Evolutionary conservation across 2,797 vertebrate genomes (phyloP).

Genomic region (Glyptemys insculpta): DNA sequence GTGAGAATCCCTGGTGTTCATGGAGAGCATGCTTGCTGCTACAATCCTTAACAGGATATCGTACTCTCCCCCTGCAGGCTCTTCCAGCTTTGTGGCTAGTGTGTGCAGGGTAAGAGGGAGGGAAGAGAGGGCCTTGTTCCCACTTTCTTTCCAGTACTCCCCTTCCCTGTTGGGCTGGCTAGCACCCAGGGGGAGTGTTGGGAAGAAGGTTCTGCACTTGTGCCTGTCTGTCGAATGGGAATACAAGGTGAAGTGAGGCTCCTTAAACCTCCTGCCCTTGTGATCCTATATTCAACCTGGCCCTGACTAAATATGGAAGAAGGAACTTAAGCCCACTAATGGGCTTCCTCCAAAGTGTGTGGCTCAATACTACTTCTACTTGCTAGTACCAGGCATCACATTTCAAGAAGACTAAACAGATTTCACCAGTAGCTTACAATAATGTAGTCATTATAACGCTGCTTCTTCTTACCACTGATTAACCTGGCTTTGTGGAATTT

Average conservation of each 20-base stretch:
- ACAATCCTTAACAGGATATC: slow-evolving; percentile 35
- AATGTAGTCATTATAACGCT: neutral
- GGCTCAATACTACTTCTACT: neutral
- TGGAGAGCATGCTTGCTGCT: slow-evolving; percentile 56
- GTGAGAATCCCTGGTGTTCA: slow-evolving; percentile 51
- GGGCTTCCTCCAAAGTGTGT: neutral
- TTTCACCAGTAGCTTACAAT: neutral
- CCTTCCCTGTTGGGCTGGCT: neutral
- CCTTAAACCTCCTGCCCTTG: neutral
- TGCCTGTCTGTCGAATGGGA: neutral
- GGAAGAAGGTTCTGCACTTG: neutral
- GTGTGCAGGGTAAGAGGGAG: neutral
- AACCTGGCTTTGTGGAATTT: neutral
- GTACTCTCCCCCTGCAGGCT: slow-evolving; percentile 39
- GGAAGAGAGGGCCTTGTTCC: slow-evolving; percentile 35
- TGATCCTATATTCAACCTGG: neutral
- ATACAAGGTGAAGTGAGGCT: neutral
- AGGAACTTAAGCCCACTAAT: neutral
- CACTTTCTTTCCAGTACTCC: neutral
- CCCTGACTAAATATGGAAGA: neutral
- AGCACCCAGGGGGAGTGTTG: fast-evolving
- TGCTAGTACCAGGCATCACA: neutral
- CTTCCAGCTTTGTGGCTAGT: neutral
- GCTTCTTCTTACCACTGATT: fast-evolving
- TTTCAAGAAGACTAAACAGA: neutral